Evolutionary conservation across 2,113 vertebrate species (phyloP).

Genomic region (Tautogolabrus adspersus): DNA sequence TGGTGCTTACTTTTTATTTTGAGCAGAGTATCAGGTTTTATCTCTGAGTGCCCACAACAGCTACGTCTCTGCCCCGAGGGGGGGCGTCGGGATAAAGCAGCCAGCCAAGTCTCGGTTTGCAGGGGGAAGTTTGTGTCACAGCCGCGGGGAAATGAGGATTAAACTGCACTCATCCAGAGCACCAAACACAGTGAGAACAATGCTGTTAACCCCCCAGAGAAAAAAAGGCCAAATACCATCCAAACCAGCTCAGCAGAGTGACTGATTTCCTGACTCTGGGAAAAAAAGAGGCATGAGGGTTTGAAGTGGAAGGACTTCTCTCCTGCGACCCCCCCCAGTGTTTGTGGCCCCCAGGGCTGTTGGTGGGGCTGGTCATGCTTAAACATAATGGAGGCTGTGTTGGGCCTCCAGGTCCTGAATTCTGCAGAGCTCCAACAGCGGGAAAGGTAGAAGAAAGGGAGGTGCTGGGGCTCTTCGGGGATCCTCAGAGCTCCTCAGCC

Average conservation of each 20-base stretch:
- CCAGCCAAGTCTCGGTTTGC: slow-evolving; percentile 59
- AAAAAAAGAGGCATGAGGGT: slow-evolving; percentile 56
- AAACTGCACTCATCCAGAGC: slow-evolving; percentile 57
- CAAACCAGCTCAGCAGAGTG: slow-evolving; percentile 45
- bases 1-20: slow-evolving; percentile 66
- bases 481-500: slow-evolving; percentile 29
- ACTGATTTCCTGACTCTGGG: slow-evolving; percentile 60
- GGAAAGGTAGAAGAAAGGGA: slow-evolving; percentile 46
- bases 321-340: slow-evolving; percentile 11
- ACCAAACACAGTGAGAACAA: slow-evolving; percentile 66
- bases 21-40: slow-evolving; percentile 67
- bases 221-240: slow-evolving; percentile 47
- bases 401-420: slow-evolving; percentile 45
- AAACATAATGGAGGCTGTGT: slow-evolving; percentile 73
- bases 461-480: slow-evolving; percentile 17
- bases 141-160: slow-evolving; percentile 64
- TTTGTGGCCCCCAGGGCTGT: slow-evolving; percentile 57
- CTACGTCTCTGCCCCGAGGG: slow-evolving; percentile 19
- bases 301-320: slow-evolving; percentile 54
- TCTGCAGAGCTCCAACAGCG: slow-evolving; percentile 32
- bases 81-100: slow-evolving; percentile 48
- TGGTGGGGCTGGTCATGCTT: slow-evolving; percentile 73
- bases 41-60: slow-evolving; percentile 49
- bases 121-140: slow-evolving; percentile 48
- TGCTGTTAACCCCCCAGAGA: slow-evolving; percentile 34